phyloP scores from a whole-genome alignment of 2,797 vertebrate genomes.

The Eulemur coronatus region DNA sequence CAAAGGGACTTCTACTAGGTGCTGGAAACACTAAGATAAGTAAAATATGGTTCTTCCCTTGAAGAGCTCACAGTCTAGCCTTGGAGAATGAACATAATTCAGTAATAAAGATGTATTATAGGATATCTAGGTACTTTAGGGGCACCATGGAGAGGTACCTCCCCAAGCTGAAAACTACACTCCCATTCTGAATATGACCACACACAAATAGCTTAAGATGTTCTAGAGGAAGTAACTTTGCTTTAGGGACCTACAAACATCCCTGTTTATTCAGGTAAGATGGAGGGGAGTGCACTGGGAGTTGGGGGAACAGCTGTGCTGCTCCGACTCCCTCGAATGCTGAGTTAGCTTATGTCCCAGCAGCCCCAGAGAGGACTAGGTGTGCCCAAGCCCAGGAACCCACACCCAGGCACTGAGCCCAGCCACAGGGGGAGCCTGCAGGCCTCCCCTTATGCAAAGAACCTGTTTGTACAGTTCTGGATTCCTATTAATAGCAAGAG shows the following conservation, averaged over 20 bases:
- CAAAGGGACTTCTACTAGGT: background rate
- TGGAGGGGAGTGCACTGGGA: background rate
- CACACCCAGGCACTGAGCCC: background rate
- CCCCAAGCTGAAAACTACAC: background rate
- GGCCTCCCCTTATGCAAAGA: conserved; percentile 1
- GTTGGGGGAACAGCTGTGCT: background rate
- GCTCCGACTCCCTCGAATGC: background rate
- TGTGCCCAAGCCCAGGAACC: background rate
- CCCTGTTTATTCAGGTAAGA: background rate
- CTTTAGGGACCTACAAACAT: background rate
- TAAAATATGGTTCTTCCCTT: background rate
- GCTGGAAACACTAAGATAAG: background rate
- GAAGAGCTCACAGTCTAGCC: background rate
- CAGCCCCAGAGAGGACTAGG: background rate
- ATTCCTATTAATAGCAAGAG: background rate
- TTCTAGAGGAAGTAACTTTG: background rate
- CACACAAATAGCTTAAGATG: background rate
- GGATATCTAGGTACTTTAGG: background rate
- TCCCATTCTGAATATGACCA: background rate
- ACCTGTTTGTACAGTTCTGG: conserved; percentile 31
- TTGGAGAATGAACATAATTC: background rate
- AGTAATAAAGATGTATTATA: background rate
- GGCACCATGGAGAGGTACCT: background rate
- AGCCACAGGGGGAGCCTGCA: background rate
- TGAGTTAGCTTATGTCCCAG: background rate